A percentile compares a stretch with the other conserved stretches of the same genome.
phyloP scores from a whole-genome alignment of 2,113 vertebrate genomes.

The Malurus melanocephalus region DNA sequence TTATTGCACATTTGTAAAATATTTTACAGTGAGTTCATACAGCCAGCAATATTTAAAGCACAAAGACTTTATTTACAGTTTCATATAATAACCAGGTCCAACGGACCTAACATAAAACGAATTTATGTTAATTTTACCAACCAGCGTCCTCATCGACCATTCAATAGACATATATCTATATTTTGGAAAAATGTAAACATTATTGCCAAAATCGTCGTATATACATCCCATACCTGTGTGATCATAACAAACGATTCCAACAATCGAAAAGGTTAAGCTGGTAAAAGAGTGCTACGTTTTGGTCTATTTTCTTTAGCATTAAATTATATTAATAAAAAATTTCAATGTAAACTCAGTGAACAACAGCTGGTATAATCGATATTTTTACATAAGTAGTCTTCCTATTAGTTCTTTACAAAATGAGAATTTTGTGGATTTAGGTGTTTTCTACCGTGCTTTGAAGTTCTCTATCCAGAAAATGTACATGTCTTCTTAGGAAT shows the following conservation, averaged over 20 bases:
- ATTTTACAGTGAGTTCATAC: conserved; percentile 96
- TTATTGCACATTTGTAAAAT: conserved; percentile 99
- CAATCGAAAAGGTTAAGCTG: conserved; percentile 71
- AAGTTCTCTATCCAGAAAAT: conserved; percentile 60
- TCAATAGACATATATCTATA: conserved; percentile 62
- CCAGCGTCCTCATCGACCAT: conserved; percentile 82
- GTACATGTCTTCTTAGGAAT: conserved; percentile 44
- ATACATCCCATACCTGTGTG: conserved; percentile 66
- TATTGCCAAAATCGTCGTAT: conserved; percentile 77
- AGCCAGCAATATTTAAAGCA: conserved; percentile 98
- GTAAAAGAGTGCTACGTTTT: conserved; percentile 77
- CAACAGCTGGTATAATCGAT: conserved; percentile 70
- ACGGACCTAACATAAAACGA: conserved; percentile 87
- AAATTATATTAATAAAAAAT: conserved; percentile 80
- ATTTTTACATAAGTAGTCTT: conserved; percentile 75
- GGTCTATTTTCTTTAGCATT: conserved; percentile 74
- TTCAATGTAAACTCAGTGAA: conserved; percentile 75
- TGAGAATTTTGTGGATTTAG: conserved; percentile 27
- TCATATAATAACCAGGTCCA: conserved; percentile 89
- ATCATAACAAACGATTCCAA: conserved; percentile 68
- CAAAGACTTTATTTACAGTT: conserved; percentile 92
- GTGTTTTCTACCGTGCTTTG: conserved; percentile 52
- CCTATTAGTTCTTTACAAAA: conserved; percentile 50
- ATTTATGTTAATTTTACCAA: conserved; percentile 84
- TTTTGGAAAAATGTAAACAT: conserved; percentile 81